These are phyloP conservation scores for Dryobates pubescens DNA, from an alignment of 2,797 vertebrate genomes.

Conservation along the genomic window DNA sequence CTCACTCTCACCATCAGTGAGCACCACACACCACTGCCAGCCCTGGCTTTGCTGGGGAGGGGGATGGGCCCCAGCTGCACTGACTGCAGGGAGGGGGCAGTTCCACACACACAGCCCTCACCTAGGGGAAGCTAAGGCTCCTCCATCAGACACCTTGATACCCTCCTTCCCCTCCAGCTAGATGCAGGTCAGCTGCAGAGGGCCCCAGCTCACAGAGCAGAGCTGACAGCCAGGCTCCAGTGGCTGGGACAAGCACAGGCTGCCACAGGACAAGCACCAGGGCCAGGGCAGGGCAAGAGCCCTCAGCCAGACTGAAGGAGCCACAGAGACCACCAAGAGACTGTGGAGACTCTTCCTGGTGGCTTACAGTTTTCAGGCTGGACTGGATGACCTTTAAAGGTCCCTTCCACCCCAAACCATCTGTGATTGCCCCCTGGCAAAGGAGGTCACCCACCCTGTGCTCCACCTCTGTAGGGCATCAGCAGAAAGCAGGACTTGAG, in stretches of 20 bases:
- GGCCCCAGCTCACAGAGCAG: neutral
- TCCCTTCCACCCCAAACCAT: too few species aligned
- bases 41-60: rapidly evolving
- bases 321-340: neutral
- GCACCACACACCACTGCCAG: too few species aligned
- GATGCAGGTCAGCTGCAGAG: neutral
- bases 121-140: neutral
- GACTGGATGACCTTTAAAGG: too few species aligned
- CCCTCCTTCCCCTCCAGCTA: neutral
- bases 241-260: neutral
- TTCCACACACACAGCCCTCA: neutral
- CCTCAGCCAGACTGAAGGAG: neutral
- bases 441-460: neutral
- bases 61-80: neutral
- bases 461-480: neutral
- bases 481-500: neutral
- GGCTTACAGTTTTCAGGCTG: too few species aligned
- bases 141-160: neutral
- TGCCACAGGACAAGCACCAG: neutral
- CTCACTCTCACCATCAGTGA: neutral
- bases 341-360: neutral
- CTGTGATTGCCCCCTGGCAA: neutral
- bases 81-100: neutral
- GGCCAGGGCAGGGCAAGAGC: neutral
- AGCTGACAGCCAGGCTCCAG: too few species aligned